Conservation (phyloP, 2,888 invertebrate species). For the Rhyacophila evoluta region DNA sequence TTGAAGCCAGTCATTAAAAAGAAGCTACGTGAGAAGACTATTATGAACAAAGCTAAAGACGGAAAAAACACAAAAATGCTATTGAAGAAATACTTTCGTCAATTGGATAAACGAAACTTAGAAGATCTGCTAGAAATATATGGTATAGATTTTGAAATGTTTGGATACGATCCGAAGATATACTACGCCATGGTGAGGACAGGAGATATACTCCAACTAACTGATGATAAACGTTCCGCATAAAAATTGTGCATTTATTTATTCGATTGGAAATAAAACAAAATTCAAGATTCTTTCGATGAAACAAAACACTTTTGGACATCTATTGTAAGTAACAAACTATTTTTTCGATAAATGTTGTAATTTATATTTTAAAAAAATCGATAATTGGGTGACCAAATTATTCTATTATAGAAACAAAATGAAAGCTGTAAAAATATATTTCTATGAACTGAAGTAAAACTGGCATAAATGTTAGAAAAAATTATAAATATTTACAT, state of each 20-base stretch:
- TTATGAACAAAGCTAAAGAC: conserved; percentile 70
- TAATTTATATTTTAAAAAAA: neutral
- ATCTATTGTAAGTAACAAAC: neutral
- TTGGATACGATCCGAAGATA: conserved; percentile 73
- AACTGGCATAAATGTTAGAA: neutral
- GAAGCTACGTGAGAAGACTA: conserved; percentile 67
- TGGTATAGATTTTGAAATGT: conserved; percentile 77
- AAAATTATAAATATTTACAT: neutral
- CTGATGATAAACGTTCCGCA: neutral
- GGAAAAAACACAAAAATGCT: conserved; percentile 66
- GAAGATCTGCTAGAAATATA: conserved; percentile 74
- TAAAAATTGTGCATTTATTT: neutral
- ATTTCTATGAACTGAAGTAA: conserved; percentile 2
- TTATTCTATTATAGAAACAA: neutral
- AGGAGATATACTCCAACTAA: conserved; percentile 13
- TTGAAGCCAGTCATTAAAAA: conserved; percentile 66
- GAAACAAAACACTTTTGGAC: neutral
- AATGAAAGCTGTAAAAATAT: conserved; percentile 1
- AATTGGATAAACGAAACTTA: conserved; percentile 70
- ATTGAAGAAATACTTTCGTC: conserved; percentile 69
- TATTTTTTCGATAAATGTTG: conserved; percentile 22
- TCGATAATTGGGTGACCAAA: neutral
- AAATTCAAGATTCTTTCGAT: too few relatives aligned
- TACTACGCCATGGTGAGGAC: conserved; percentile 59
- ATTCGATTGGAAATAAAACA: neutral